A percentile compares a stretch with the other conserved stretches of the same genome.
Conservation (phyloP, 1,140 invertebrate species). For the Dryas iulia region DNA sequence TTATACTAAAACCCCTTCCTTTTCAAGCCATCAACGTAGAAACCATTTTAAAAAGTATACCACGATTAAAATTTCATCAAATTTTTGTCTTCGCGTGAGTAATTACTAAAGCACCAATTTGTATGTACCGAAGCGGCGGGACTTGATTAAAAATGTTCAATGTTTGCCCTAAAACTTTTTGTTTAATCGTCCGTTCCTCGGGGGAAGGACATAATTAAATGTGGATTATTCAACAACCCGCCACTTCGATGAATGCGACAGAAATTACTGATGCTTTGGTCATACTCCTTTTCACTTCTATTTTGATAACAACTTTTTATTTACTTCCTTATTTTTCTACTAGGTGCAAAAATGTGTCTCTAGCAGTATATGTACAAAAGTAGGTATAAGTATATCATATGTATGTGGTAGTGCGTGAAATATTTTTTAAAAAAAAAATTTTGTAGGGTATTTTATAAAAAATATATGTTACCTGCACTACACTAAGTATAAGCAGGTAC, state of each 20-base stretch:
- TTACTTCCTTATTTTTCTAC: no score
- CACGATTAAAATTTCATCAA: background rate
- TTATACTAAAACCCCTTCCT: no score
- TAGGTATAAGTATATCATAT: no score
- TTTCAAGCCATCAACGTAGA: background rate
- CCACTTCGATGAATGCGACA: conserved; percentile 5
- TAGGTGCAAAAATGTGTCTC: no score
- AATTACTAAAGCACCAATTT: conserved; percentile 14
- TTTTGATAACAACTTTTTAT: no score
- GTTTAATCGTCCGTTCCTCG: conserved; percentile 23
- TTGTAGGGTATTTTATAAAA: no score
- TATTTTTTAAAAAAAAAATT: no score
- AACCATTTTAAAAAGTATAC: background rate
- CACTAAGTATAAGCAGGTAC: no score
- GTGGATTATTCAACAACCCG: conserved; percentile 37
- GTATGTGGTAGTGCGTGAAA: no score
- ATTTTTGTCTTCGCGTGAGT: conserved; percentile 16
- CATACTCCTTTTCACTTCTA: background rate
- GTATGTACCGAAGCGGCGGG: conserved; percentile 7
- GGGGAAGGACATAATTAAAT: conserved; percentile 40
- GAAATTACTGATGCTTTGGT: conserved; percentile 1
- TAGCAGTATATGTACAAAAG: no score
- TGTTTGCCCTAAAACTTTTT: conserved; percentile 45
- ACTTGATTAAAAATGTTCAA: conserved; percentile 49
- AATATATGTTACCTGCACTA: no score